phyloP scores from a whole-genome alignment of 1,140 invertebrate genomes.

The Ceratoteleas bidentatus region DNA sequence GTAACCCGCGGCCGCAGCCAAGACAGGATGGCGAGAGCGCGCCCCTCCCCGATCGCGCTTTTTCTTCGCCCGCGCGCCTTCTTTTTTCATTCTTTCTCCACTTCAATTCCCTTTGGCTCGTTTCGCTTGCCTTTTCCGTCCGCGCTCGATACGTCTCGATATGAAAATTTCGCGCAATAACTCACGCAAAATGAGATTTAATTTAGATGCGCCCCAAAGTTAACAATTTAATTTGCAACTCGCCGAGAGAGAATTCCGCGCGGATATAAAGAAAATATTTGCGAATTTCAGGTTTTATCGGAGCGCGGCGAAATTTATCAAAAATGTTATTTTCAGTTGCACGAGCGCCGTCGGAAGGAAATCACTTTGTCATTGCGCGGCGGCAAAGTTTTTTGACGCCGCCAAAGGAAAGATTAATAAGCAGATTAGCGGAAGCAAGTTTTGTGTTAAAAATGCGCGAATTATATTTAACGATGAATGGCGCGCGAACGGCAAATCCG shows the following conservation, averaged over 20 bases:
- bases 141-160: constrained; percentile 48
- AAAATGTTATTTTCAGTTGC: constrained; percentile 29
- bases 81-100: neutral
- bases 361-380: constrained; percentile 5
- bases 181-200: constrained; percentile 57
- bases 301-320: constrained; percentile 18
- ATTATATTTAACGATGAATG: neutral
- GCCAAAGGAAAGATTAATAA: constrained; percentile 10
- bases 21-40: constrained; percentile 18
- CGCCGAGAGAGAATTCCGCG: constrained; percentile 6
- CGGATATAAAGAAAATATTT: constrained; percentile 54
- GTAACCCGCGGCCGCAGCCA: constrained; percentile 21
- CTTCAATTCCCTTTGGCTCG: constrained; percentile 15
- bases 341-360: neutral
- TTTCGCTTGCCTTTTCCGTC: constrained; percentile 23
- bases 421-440: constrained; percentile 1
- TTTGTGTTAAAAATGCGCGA: neutral
- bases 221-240: constrained; percentile 55
- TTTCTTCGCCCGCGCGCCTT: neutral
- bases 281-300: constrained; percentile 28
- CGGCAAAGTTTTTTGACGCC: constrained; percentile 4
- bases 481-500: too few relatives aligned
- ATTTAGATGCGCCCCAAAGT: constrained; percentile 53
- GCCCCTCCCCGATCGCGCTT: neutral
- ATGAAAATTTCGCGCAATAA: constrained; percentile 55